Evolutionary conservation across 2,113 vertebrate species (phyloP).

Genomic region (Heterocephalus glaber): DNA sequence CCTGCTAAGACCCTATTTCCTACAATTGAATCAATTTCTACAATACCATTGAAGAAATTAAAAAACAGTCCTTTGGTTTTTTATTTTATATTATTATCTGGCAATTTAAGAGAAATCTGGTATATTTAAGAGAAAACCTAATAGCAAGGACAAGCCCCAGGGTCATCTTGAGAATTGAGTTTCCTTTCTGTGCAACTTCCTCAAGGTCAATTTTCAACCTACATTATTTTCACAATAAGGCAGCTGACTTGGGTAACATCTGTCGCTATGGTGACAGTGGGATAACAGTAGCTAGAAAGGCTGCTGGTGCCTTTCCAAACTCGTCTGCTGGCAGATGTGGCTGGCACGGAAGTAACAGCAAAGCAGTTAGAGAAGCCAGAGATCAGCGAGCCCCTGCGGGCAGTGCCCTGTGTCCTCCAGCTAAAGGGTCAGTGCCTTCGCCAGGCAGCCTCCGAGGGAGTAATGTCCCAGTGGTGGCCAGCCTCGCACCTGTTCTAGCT

Average conservation of each 20-base stretch:
- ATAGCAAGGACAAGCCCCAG: constrained; percentile 6
- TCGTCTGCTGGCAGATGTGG: constrained; percentile 12
- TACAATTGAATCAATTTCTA: not conserved
- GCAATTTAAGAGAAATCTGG: constrained; percentile 61
- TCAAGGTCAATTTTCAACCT: constrained; percentile 54
- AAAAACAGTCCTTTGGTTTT: constrained; percentile 38
- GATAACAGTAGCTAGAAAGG: constrained; percentile 13
- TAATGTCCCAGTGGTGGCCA: not conserved
- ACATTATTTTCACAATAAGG: constrained; percentile 60
- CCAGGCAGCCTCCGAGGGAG: not conserved
- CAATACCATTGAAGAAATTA: not conserved
- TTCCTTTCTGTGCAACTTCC: constrained; percentile 29
- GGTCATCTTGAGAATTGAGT: constrained; percentile 36
- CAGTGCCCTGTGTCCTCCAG: not conserved
- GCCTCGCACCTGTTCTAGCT: not conserved
- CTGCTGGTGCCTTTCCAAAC: constrained; percentile 4
- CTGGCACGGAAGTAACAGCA: not conserved
- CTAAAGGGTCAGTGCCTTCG: not conserved
- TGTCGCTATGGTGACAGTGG: constrained; percentile 55
- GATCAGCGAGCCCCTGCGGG: not conserved
- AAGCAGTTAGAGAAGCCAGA: not conserved
- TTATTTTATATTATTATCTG: constrained; percentile 51
- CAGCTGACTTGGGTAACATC: constrained; percentile 19
- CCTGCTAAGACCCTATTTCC: not conserved
- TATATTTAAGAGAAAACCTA: constrained; percentile 57